These are phyloP conservation scores for Drosophila ezoana DNA, from an alignment of 2,888 invertebrate genomes.

Conservation along the genomic window DNA sequence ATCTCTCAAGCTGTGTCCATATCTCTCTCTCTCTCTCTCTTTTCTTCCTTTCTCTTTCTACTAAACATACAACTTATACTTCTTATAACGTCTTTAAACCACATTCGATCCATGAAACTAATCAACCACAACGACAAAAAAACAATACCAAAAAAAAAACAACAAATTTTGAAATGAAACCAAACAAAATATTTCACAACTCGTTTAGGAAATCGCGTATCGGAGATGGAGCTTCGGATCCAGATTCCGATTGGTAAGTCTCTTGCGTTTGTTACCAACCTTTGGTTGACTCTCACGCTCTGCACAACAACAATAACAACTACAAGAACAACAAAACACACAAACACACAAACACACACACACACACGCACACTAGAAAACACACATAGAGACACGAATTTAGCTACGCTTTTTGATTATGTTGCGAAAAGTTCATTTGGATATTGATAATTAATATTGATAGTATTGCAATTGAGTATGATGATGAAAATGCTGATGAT, in stretches of 20 bases:
- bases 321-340: not conserved
- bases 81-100: conserved; percentile 9
- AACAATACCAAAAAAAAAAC: conserved; percentile 28
- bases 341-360: conserved; percentile 11
- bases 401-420: conserved; percentile 58
- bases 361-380: not conserved
- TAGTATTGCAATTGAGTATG: conserved; percentile 35
- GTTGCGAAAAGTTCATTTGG: conserved; percentile 44
- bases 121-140: conserved; percentile 26
- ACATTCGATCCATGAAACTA: conserved; percentile 22
- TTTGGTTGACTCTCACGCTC: conserved; percentile 48
- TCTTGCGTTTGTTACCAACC: conserved; percentile 48
- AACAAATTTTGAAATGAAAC: conserved; percentile 39
- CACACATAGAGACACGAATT: conserved; percentile 13
- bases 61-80: conserved; percentile 18
- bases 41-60: conserved; percentile 4
- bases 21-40: not conserved
- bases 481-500: conserved; percentile 24
- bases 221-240: conserved; percentile 84
- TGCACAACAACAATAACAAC: conserved; percentile 43
- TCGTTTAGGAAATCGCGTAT: conserved; percentile 84
- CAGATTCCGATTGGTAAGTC: conserved; percentile 85
- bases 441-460: conserved; percentile 18
- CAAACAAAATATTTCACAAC: conserved; percentile 71
- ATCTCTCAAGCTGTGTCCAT: conserved; percentile 4